A percentile compares a stretch with the other conserved stretches of the same genome.
phyloP scores from a whole-genome alignment of 2,888 invertebrate species.

The Galerucella nymphaeae region DNA sequence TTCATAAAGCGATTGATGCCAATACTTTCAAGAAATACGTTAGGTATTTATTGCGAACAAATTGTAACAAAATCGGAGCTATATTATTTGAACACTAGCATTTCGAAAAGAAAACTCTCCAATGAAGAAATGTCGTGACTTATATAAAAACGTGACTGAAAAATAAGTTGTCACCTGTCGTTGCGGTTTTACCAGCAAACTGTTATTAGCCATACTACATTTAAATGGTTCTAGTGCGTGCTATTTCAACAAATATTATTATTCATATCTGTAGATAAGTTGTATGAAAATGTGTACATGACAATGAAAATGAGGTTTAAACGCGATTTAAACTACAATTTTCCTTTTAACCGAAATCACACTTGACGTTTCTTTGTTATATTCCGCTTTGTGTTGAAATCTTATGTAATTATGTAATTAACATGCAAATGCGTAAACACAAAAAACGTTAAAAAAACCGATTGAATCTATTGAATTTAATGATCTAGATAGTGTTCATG shows the following conservation, averaged over 20 bases:
- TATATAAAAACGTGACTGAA: slow-evolving; percentile 30
- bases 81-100: neutral
- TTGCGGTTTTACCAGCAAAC: slow-evolving; percentile 25
- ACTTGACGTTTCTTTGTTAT: neutral
- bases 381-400: neutral
- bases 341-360: neutral
- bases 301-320: neutral
- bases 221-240: slow-evolving; percentile 33
- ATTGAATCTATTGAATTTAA: too few relatives aligned
- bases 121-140: slow-evolving; percentile 34
- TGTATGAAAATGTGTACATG: slow-evolving; percentile 1
- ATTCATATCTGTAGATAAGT: slow-evolving; percentile 26
- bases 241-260: slow-evolving; percentile 27
- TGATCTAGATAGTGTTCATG: too few relatives aligned
- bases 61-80: neutral
- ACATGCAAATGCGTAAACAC: neutral
- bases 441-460: neutral
- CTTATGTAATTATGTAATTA: neutral
- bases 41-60: too few relatives aligned
- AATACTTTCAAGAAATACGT: too few relatives aligned
- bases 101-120: slow-evolving; percentile 4
- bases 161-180: slow-evolving; percentile 38
- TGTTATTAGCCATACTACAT: slow-evolving; percentile 29
- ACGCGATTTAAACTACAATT: slow-evolving; percentile 1
- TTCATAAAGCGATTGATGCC: too few relatives aligned